Base-by-base conservation (phyloP, 1,140 invertebrate species). In the Trypoxylus dichotomus region DNA sequence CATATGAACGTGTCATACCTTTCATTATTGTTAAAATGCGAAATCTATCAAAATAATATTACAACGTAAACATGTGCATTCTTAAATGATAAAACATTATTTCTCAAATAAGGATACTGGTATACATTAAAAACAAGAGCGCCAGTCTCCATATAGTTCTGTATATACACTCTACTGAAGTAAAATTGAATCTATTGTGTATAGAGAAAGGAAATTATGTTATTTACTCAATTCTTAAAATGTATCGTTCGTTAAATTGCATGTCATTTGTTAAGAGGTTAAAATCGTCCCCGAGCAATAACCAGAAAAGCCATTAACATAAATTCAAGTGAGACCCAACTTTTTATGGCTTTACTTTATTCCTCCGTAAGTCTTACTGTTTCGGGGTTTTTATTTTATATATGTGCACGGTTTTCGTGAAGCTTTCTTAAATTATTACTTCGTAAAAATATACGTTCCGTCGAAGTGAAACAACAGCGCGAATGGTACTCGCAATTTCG, bases 391-490 rank as follows among this genome's bases (percentile, higher is more conserved):
- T 27, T 13, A 27, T 68, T 68, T 68, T 27, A 27, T 68, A 24
- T 68, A 68, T 68, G 60, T 68, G 47, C 47, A 68, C 60, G 60
- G 27, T 29, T 25, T 7, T 24, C 5, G 21, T 68, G 27, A 37
- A 68, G 60, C 60, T 29, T 25, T 68, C 60, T 68, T 68, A 68
- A 68, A 68, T 68, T 68, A 68, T 68, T 68, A 29, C 60, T 68
- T 29, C 21, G 24, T 68, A 68, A 68, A 68, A 68, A 10, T 27
- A 29, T 68, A 68, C 60, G 13, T 24, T 24, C 60, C 24, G 60
- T 3, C 21, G 27, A 68, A 68, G 27, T 68, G 21, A 68, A 68
- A 68, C 27, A 68, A 24, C 60, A 19, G 60, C 11, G 24, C 21
- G 24, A 68, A 68, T 68, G 24, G 27, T 68, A 68, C 60, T 68